Base-by-base conservation (phyloP, 2,113 vertebrate species). In the Vidua chalybeata region DNA sequence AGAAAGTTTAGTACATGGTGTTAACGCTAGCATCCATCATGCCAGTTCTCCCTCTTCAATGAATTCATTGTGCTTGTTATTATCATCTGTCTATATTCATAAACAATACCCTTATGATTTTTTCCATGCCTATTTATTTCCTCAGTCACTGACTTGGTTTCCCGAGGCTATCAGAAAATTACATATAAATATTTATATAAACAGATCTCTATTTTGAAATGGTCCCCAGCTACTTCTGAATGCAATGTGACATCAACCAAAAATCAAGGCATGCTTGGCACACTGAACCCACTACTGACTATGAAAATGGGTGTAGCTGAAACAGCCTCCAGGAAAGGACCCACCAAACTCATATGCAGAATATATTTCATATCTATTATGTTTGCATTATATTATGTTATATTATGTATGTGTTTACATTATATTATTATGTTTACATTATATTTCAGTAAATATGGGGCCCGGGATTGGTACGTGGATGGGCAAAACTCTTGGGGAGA, bases 41-140 rank as follows among this genome's bases (percentile, higher is more conserved):
- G 93, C 68, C 84, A 91, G 12, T 58, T 71, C 75, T 84, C 48
- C 28, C 80, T 87, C 86, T 92, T 81, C 69, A 45, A 7, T 80
- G 80, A 90, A 90, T 85, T 95, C 31, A 27, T 92, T 94, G 87
- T 87, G 83, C 74, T 94, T 96, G 85, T 90, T 95, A 95, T 87
- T 89, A 97, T 94, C 79, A 84, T 90, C 83, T 97, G 95, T 83
- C 89, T 96, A 92, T 62, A 84, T 66, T 82, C 90, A 92, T 94
- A 93, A 94, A 97, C 94, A 94, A 96, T 94, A 85, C 93, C 89
- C 94, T 94, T 56, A 80, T 63, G 69, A 93, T 87, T 95, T 94
- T 95, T 94, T 94, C 94, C 93, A 96, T 96, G 89, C 62, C 67
- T 87, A 66, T 91, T 96, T 95, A 90, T 94, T 95, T 94, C 86